phyloP scores from a whole-genome alignment of 2,113 vertebrate species.

The human region DNA sequence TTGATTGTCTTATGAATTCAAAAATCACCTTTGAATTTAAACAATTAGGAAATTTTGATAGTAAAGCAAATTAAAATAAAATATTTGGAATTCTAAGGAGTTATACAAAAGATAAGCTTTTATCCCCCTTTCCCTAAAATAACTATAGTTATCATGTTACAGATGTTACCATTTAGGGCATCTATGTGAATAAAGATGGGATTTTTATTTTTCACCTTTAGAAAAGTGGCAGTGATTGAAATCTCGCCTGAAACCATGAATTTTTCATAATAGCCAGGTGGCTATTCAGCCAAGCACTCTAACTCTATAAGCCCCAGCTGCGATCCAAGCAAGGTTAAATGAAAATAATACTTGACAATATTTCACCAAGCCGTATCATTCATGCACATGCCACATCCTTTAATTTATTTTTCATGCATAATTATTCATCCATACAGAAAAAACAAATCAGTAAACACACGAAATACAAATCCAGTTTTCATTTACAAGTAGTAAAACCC shows the following conservation, averaged over 20 bases:
- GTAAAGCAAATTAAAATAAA: neutral
- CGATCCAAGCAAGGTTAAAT: neutral
- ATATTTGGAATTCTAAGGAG: neutral
- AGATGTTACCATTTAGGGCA: neutral
- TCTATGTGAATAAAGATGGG: neutral
- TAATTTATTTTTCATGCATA: neutral
- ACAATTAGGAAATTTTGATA: neutral
- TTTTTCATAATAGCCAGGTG: neutral
- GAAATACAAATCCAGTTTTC: neutral
- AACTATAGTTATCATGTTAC: neutral
- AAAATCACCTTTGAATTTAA: neutral
- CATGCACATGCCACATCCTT: neutral
- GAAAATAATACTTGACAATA: neutral
- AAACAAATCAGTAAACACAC: neutral
- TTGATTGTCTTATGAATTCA: neutral
- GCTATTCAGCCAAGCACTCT: neutral
- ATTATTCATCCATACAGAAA: neutral
- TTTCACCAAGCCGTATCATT: neutral
- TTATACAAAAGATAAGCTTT: neutral
- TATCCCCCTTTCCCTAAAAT: neutral
- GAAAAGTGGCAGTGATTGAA: constrained; percentile 5
- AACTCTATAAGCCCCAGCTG: neutral
- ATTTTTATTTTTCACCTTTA: constrained; percentile 21
- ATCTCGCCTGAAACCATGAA: constrained; percentile 14
- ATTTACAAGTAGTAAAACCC: neutral